Conservation (phyloP, 2,113 vertebrate species). For the Oxygymnocypris stewartii region DNA sequence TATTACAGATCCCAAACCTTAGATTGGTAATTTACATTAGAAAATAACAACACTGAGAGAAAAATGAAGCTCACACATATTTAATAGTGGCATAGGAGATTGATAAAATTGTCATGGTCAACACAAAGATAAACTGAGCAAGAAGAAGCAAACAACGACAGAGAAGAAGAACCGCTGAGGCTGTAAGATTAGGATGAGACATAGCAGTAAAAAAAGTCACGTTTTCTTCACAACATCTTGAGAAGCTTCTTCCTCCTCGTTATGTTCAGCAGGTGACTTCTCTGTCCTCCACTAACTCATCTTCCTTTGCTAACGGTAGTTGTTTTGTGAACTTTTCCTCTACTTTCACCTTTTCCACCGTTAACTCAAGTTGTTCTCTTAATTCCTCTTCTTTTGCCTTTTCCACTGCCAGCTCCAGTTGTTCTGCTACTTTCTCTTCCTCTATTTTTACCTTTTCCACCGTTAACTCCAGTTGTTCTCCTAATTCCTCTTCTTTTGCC, state of each 20-base stretch:
- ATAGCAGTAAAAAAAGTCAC: background rate
- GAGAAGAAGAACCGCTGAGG: background rate
- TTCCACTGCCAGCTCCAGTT: background rate
- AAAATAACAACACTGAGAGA: background rate
- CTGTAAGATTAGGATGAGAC: background rate
- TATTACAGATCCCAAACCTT: background rate
- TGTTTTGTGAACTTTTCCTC: background rate
- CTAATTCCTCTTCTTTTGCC: too few relatives aligned
- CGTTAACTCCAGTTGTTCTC: too few relatives aligned
- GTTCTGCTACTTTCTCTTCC: background rate
- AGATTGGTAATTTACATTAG: background rate
- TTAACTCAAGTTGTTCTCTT: too few relatives aligned
- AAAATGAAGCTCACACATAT: background rate
- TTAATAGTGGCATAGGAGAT: conserved; percentile 14
- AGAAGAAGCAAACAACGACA: background rate
- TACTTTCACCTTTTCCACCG: too few relatives aligned
- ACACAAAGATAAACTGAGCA: background rate
- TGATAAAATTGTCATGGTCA: background rate
- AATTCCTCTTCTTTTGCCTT: background rate
- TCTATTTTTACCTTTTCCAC: too few relatives aligned
- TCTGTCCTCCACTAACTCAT: background rate
- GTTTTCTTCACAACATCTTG: background rate
- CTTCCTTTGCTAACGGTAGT: background rate
- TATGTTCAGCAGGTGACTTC: background rate
- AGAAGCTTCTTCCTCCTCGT: conserved; percentile 18